These are phyloP conservation scores for Ditula angustiorana DNA, from an alignment of 2,888 invertebrate species.

Conservation along the genomic window DNA sequence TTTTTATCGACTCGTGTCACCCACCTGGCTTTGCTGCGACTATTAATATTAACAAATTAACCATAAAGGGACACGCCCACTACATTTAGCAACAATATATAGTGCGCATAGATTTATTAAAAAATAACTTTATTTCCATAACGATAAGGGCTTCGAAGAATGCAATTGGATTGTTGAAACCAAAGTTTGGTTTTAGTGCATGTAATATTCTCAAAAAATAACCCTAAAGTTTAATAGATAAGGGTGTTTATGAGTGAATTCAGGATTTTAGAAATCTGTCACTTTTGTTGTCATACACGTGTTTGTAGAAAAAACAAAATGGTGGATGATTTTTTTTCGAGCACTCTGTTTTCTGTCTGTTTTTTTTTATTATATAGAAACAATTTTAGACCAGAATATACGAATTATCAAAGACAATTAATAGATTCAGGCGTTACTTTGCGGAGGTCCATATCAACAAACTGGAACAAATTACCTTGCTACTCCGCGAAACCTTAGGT, in stretches of 20 bases:
- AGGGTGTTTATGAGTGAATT: neutral
- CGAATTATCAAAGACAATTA: too few species aligned
- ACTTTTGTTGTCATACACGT: slow-evolving; percentile 31
- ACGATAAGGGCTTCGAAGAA: neutral
- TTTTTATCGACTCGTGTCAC: slow-evolving; percentile 52
- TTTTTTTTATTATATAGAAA: too few species aligned
- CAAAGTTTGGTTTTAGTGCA: neutral
- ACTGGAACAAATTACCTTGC: too few species aligned
- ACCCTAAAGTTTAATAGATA: neutral
- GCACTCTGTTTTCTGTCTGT: too few species aligned
- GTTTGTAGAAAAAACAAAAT: slow-evolving; percentile 7
- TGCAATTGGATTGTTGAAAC: neutral
- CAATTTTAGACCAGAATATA: too few species aligned
- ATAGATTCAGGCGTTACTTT: too few species aligned
- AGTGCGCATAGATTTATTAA: neutral
- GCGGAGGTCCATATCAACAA: too few species aligned
- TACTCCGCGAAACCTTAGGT: too few species aligned
- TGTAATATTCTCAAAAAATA: neutral
- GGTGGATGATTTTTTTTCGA: slow-evolving; percentile 1
- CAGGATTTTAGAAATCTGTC: neutral
- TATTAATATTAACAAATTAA: slow-evolving; percentile 53
- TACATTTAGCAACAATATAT: neutral
- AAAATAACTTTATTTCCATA: neutral
- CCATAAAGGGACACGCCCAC: slow-evolving; percentile 52
- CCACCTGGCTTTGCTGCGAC: slow-evolving; percentile 49